Percentiles rank a stretch among this genome's conserved stretches.
These are phyloP conservation scores for Xiphophorus couchianus DNA, from an alignment of 2,113 vertebrate species.

Conservation along the genomic window DNA sequence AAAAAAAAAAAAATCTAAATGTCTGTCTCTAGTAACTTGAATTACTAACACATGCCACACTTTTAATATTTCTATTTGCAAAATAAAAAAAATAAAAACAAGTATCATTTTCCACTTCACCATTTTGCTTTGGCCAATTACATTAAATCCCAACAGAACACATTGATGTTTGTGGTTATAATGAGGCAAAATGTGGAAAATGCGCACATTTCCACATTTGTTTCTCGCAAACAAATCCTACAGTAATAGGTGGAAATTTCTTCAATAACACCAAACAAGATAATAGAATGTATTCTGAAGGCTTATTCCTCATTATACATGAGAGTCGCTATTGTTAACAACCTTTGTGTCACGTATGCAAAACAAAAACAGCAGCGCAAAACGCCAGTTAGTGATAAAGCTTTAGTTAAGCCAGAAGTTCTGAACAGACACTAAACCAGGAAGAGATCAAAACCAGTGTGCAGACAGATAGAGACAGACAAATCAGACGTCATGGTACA, in stretches of 20 bases:
- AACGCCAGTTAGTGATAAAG: background rate
- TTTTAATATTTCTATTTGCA: background rate
- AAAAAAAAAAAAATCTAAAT: background rate
- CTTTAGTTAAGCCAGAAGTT: background rate
- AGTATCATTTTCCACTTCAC: background rate
- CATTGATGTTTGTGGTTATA: background rate
- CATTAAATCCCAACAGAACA: background rate
- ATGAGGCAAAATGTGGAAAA: background rate
- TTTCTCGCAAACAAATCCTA: conserved; percentile 16
- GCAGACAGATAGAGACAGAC: conserved; percentile 10
- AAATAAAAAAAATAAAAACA: background rate
- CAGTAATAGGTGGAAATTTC: background rate
- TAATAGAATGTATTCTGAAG: background rate
- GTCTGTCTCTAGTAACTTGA: background rate
- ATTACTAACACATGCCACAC: background rate
- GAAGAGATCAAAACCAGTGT: background rate
- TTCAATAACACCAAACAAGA: background rate
- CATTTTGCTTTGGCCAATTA: background rate
- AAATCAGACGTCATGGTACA: conserved; percentile 3
- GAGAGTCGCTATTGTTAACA: background rate
- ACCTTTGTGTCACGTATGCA: background rate
- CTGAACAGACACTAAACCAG: background rate
- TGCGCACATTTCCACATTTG: too few species aligned
- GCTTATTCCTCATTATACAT: background rate
- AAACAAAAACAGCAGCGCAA: background rate